Base-by-base conservation (phyloP, 2,797 vertebrate species). In the Acipenser ruthenus region DNA sequence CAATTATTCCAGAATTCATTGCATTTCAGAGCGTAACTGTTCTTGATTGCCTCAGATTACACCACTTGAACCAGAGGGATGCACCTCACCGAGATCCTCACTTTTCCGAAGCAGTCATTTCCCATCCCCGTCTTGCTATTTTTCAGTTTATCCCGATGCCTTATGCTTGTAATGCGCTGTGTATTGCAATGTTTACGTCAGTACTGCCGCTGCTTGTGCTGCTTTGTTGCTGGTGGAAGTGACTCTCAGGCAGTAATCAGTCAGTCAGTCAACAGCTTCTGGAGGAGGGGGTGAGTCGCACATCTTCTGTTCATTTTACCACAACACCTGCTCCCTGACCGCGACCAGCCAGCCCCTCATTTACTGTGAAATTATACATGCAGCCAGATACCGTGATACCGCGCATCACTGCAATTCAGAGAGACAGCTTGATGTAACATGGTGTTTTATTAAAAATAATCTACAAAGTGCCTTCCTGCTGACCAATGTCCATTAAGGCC, bases 171-270 rank as follows among this genome's bases (percentile, higher is more conserved):
- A 58, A 53, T 71, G 49, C 64, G 59, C 62, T 71, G 70, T 58
- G 70, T 70, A 77, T 79, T 65, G 68, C 71, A 78, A 65, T 83
- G 78, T 83, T 81, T 85, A 82, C 78, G 77, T 78, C 77, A 76
- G 76, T 75, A 73, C 74, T 77, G 76, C 75, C 76, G 79, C 68
- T 71, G 74, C 23, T 37, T 1, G 23, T 37, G 23, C 63, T 73
- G 83, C 81, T 82, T 81, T 79, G 81, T 81, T 76, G 77, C 70
- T 71, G 83, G 73, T 74, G 79, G 80, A 79, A 85, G 83, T 84
- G 85, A 83, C 74, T 84, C 72, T 74, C 63, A 64, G 72, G 72
- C 71, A 78, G 76, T 75, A 37, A 37, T 37, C 70, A 78, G 72
- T 58, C 77, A 75, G 78, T 73, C 69, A 71, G 74, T 72, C 76